Conservation (phyloP, 2,888 invertebrate species). For the Creontiades dilutus region DNA sequence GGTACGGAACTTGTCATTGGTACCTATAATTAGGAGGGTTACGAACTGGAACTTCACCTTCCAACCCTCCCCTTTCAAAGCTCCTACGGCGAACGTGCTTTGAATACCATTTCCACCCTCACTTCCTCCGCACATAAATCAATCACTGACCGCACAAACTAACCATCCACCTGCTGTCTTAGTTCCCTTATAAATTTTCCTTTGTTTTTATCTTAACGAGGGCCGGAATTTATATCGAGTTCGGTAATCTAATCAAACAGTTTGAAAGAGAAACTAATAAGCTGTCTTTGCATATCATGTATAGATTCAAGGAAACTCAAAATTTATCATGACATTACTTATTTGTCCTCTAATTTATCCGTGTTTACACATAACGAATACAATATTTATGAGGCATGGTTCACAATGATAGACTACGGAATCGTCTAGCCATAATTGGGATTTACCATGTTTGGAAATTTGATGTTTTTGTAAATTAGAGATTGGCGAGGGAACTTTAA, state of each 20-base stretch:
- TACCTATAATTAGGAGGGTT: constrained; percentile 15
- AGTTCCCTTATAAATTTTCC: background rate
- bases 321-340: no score
- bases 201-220: background rate
- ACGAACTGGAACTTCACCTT: constrained; percentile 2
- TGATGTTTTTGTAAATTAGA: no score
- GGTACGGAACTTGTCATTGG: background rate
- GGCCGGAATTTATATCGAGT: background rate
- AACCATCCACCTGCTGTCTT: constrained; percentile 10
- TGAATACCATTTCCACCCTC: constrained; percentile 7
- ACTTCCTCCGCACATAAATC: background rate
- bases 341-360: no score
- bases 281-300: no score
- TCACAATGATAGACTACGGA: no score
- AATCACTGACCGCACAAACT: constrained; percentile 27
- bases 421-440: no score
- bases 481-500: no score
- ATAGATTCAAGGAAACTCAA: no score
- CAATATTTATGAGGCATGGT: no score
- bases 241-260: background rate
- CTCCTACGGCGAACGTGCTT: constrained; percentile 5
- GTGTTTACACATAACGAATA: no score
- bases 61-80: background rate
- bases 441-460: no score
- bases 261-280: no score